A percentile compares a stretch with the other conserved stretches of the same genome.
Conservation (phyloP, 2,888 invertebrate species). For the Ectemnius cavifrons region DNA sequence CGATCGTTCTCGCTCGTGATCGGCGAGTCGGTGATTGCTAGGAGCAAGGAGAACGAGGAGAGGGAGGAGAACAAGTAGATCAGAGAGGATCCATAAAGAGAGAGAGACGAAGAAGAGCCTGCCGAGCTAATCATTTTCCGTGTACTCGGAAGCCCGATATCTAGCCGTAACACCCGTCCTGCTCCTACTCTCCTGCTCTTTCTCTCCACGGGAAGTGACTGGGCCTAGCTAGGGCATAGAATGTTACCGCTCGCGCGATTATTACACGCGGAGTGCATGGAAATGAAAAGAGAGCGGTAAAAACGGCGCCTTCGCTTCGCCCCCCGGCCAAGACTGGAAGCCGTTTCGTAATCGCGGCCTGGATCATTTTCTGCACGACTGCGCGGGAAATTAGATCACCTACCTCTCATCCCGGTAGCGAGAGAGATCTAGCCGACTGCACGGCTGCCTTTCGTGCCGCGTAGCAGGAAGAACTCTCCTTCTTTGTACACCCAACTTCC, state of each 20-base stretch:
- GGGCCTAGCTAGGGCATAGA: constrained; percentile 22
- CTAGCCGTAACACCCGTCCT: background rate
- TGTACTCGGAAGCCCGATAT: constrained; percentile 21
- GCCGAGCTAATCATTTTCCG: constrained; percentile 45
- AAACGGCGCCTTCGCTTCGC: constrained; percentile 61
- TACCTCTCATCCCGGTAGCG: constrained; percentile 73
- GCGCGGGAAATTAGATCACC: constrained; percentile 78
- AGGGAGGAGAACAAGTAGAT: background rate
- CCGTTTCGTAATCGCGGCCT: constrained; percentile 76
- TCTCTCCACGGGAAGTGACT: constrained; percentile 60
- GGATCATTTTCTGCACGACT: constrained; percentile 78
- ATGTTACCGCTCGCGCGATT: constrained; percentile 33
- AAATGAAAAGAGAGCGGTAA: constrained; percentile 65
- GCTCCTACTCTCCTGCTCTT: constrained; percentile 39
- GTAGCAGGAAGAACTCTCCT: constrained; percentile 59
- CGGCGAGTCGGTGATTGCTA: too few species aligned
- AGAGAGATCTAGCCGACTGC: constrained; percentile 56
- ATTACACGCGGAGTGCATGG: constrained; percentile 45
- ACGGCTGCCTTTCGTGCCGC: constrained; percentile 57
- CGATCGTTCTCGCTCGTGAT: too few species aligned
- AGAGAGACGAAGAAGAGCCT: constrained; percentile 3
- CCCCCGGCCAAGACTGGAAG: constrained; percentile 75
- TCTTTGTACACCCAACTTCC: constrained; percentile 31
- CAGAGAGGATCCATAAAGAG: background rate
- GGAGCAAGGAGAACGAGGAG: background rate